Base-by-base conservation (phyloP, 2,113 vertebrate genomes). In the Natator depressus region DNA sequence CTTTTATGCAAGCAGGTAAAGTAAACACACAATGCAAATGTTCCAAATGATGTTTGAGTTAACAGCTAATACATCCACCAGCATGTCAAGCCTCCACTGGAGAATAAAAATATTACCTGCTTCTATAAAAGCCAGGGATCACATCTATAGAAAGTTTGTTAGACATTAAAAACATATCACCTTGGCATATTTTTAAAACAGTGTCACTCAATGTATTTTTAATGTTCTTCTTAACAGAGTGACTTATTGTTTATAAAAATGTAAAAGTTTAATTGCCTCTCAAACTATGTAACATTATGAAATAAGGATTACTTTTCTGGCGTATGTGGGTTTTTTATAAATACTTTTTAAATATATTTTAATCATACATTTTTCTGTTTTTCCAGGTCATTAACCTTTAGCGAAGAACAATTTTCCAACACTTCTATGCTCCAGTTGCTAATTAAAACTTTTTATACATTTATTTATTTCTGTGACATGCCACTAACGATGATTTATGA, bases 401-500 rank as follows among this genome's bases (percentile, higher is more conserved):
- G 53, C 69, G 29, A 97, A 94, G 49, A 81, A 89, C 35, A 81
- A 42, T 42, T 90, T 95, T 89, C 93, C 57, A 85, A 96, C 69
- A 89, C 93, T 97, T 75, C 24, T 47, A 80, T 25, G 47, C 72
- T 90, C 50, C 93, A 88, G 87, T 79, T 75, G 31, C 69, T 96
- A 92, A 97, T 97, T 80, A 94, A 91, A 97, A 38, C 29, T n/a
- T n/a, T 86, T 89, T 90, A 90, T 80, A 88, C 22, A 59, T 42
- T 42, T 31, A 31, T 35, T 42, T 55, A 6, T 53, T 93, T 87
- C 84, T 51, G 46, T 85, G 89, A 88, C 89, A 82, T 1, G 17
- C 76, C 89, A 55, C 35, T 91, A 47, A 85, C 80, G 89, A 76
- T 62, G 82, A 93, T 89, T 94, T 90, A 95, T 1, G 82, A 16